These are phyloP conservation scores for Bergia puertoricense DNA, from an alignment of 92 coral and sea anemone species.

Conservation along the genomic window DNA sequence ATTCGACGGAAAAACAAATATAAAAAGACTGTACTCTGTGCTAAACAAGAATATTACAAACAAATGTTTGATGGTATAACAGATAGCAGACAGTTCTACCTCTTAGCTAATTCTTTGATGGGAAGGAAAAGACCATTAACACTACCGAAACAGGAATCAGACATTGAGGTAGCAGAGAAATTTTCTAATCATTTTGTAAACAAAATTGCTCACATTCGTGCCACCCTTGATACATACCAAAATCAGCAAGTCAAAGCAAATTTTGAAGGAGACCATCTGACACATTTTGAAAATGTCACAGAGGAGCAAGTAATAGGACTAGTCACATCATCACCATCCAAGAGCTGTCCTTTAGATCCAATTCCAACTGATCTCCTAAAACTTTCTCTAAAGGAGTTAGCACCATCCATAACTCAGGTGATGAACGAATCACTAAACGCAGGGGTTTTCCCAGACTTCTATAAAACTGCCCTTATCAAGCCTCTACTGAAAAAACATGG, in stretches of 20 bases:
- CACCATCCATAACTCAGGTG: neutral
- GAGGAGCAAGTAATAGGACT: neutral
- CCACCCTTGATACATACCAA: neutral
- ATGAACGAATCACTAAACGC: neutral
- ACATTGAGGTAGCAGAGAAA: too few relatives aligned
- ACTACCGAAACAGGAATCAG: too few relatives aligned
- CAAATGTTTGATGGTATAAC: too few relatives aligned
- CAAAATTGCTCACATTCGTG: neutral
- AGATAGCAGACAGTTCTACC: too few relatives aligned
- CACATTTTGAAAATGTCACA: neutral
- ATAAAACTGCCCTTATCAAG: neutral
- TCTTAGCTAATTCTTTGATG: too few relatives aligned
- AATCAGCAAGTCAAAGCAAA: neutral
- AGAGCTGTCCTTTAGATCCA: conserved; percentile 8
- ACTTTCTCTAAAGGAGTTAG: neutral
- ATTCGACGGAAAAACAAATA: too few relatives aligned
- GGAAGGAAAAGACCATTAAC: too few relatives aligned
- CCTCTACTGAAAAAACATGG: neutral
- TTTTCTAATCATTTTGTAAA: too few relatives aligned
- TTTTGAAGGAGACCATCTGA: neutral
- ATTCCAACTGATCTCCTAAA: neutral
- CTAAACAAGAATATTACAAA: too few relatives aligned
- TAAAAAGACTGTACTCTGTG: too few relatives aligned
- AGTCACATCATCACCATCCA: neutral
- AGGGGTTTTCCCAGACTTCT: neutral